A percentile compares a stretch with the other conserved stretches of the same genome.
Conservation (phyloP, 2,797 vertebrate species). For the Rhinophrynus dorsalis region DNA sequence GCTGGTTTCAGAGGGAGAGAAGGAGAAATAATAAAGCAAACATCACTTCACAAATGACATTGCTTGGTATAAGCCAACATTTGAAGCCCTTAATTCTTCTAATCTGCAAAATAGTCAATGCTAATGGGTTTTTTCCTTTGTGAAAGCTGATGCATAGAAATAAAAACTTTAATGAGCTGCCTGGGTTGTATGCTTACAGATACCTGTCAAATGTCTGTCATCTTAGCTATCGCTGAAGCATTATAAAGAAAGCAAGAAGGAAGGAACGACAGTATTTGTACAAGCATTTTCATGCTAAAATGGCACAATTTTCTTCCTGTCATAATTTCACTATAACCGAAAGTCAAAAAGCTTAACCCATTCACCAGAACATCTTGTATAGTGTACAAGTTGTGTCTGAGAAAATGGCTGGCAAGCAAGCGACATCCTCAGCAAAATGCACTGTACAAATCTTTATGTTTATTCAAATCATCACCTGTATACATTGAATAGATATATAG, state of each 20-base stretch:
- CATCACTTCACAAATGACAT: conserved; percentile 82
- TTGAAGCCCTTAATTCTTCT: conserved; percentile 86
- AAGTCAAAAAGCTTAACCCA: conserved; percentile 81
- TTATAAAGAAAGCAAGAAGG: conserved; percentile 85
- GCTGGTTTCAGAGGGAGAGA: conserved; percentile 82
- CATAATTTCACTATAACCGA: conserved; percentile 84
- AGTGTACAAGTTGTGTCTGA: conserved; percentile 51
- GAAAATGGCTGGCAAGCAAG: too few relatives aligned
- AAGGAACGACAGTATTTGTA: conserved; percentile 81
- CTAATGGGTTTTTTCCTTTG: conserved; percentile 89
- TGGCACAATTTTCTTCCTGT: conserved; percentile 85
- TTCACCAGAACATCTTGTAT: conserved; percentile 61
- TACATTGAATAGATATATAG: too few relatives aligned
- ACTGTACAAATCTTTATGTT: too few relatives aligned
- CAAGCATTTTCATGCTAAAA: conserved; percentile 86
- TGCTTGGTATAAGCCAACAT: conserved; percentile 85
- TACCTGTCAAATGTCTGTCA: conserved; percentile 85
- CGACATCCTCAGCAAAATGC: too few relatives aligned
- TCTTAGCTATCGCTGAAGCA: conserved; percentile 80
- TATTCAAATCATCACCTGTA: too few relatives aligned
- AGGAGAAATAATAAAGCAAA: conserved; percentile 85
- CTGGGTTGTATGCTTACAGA: conserved; percentile 81
- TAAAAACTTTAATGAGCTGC: conserved; percentile 87
- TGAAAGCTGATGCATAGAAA: conserved; percentile 85
- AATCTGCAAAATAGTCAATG: conserved; percentile 89